Evolutionary conservation across 2,888 invertebrate genomes (phyloP).

Genomic region (Pristionchus entomophagus): DNA sequence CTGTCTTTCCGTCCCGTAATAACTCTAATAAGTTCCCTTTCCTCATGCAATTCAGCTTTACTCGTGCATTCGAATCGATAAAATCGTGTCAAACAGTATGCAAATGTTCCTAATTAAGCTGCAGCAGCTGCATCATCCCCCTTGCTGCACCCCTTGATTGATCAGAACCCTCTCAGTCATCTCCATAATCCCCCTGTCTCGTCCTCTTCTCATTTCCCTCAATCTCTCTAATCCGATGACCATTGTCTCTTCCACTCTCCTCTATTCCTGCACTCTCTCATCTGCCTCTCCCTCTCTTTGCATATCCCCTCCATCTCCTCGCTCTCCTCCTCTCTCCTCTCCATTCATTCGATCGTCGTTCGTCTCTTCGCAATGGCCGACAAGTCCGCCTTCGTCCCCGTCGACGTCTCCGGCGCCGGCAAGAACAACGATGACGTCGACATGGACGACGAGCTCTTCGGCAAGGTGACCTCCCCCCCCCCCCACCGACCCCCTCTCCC

Average conservation of each 20-base stretch:
- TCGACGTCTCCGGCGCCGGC: constrained; percentile 53
- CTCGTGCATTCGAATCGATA: background rate
- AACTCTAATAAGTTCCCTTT: background rate
- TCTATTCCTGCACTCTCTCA: background rate
- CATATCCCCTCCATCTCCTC: background rate
- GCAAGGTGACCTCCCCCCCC: background rate
- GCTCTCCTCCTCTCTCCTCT: background rate
- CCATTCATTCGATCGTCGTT: constrained; percentile 46
- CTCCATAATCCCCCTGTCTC: background rate
- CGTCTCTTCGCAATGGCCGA: constrained; percentile 51
- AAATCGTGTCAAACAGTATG: background rate
- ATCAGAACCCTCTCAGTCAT: background rate
- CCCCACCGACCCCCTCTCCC: background rate
- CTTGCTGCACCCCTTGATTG: background rate
- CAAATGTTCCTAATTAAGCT: background rate
- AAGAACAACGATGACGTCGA: constrained; percentile 54
- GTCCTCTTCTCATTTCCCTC: background rate
- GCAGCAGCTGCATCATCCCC: background rate
- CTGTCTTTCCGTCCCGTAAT: constrained; percentile 4
- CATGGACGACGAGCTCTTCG: constrained; percentile 57
- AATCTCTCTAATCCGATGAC: background rate
- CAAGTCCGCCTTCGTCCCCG: constrained; percentile 56
- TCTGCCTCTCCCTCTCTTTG: background rate
- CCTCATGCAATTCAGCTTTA: constrained; percentile 37
- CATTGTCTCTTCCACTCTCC: constrained; percentile 43